Evolutionary conservation across 2,113 vertebrate genomes (phyloP).

Genomic region (Nycticorax nycticorax): DNA sequence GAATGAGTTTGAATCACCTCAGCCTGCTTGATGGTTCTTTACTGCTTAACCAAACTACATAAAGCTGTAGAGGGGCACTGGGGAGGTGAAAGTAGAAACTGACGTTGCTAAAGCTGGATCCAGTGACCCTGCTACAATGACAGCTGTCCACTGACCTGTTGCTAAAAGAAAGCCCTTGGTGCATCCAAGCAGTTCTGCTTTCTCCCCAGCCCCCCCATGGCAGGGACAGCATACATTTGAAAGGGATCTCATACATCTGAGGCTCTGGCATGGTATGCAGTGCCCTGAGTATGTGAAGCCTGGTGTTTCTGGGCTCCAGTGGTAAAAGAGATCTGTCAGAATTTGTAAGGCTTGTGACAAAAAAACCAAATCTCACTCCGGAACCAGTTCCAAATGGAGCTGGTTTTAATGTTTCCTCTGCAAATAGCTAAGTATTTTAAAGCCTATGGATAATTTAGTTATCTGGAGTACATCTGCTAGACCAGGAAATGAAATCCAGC

Average conservation of each 20-base stretch:
- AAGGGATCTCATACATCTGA: not conserved
- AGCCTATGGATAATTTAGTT: not conserved
- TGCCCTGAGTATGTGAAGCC: not conserved
- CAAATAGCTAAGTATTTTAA: not conserved
- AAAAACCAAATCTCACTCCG: not conserved
- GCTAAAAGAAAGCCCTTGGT: not conserved
- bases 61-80: not conserved
- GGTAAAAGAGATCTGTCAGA: not conserved
- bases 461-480: not conserved
- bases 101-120: not conserved
- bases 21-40: not conserved
- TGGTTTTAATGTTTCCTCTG: not conserved
- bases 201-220: fast-evolving
- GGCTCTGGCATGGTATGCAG: not conserved
- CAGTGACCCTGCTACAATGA: not conserved
- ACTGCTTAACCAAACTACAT: not conserved
- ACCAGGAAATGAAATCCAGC: not conserved
- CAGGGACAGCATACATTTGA: not conserved
- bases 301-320: not conserved
- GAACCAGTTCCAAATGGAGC: not conserved
- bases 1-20: not conserved
- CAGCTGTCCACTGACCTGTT: not conserved
- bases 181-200: not conserved
- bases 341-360: not conserved
- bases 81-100: not conserved